Conservation (phyloP, 2,888 invertebrate species). For the Ichneumon xanthorius region DNA sequence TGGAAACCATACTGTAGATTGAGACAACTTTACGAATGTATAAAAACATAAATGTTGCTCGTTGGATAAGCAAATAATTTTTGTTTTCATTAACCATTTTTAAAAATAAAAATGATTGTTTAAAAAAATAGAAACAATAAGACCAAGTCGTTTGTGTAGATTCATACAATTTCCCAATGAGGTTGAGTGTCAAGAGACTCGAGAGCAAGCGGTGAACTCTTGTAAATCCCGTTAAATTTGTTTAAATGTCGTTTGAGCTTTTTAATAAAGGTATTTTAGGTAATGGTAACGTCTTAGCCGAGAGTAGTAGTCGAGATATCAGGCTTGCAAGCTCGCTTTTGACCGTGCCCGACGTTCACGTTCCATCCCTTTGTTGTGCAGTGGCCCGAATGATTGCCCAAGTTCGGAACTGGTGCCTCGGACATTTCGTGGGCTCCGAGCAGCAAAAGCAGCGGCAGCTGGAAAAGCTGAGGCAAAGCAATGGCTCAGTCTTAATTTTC, state of each 20-base stretch:
- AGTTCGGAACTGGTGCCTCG: constrained; percentile 82
- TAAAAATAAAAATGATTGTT: too few species aligned
- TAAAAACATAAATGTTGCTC: too few species aligned
- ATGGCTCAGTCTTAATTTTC: constrained; percentile 63
- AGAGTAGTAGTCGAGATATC: constrained; percentile 47
- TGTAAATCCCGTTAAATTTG: constrained; percentile 56
- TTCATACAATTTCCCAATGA: background rate
- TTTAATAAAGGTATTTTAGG: constrained; percentile 60
- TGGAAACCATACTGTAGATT: too few species aligned
- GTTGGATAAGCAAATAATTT: too few species aligned
- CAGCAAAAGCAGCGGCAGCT: constrained; percentile 16
- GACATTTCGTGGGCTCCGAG: constrained; percentile 77
- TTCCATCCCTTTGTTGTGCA: constrained; percentile 82
- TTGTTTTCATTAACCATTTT: too few species aligned
- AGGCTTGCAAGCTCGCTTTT: constrained; percentile 15
- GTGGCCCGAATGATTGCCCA: constrained; percentile 83
- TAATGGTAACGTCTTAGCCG: constrained; percentile 62
- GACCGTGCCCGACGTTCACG: constrained; percentile 20
- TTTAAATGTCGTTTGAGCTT: constrained; percentile 58
- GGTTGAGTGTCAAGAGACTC: background rate
- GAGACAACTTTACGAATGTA: too few species aligned
- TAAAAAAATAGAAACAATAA: background rate
- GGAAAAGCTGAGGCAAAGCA: constrained; percentile 42
- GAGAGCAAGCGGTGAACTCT: background rate
- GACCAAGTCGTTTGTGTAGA: background rate